These are phyloP conservation scores for Amia ocellicauda DNA, from an alignment of 2,113 vertebrate genomes.

Conservation along the genomic window DNA sequence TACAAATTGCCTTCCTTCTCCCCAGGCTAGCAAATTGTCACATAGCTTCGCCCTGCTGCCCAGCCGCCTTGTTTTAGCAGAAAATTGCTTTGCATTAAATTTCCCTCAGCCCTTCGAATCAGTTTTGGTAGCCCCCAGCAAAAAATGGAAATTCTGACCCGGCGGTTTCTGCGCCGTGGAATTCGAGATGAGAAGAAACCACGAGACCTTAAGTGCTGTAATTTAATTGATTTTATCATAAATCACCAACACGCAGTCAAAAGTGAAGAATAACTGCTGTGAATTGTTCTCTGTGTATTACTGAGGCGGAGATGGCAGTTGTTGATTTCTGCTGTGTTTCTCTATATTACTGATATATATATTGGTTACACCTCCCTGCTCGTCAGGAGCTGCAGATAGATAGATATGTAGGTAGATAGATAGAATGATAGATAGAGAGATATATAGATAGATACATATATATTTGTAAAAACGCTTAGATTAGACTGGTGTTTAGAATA, in stretches of 20 bases:
- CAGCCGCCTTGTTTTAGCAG: constrained; percentile 22
- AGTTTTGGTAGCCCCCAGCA: constrained; percentile 69
- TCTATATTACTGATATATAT: no score
- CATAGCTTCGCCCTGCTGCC: constrained; percentile 21
- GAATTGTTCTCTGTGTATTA: constrained; percentile 51
- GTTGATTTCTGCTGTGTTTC: constrained; percentile 34
- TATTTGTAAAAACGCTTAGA: no score
- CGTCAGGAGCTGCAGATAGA: neutral
- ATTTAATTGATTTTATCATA: constrained; percentile 91
- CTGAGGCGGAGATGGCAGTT: constrained; percentile 47
- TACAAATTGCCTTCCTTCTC: constrained; percentile 50
- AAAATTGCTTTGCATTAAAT: constrained; percentile 72
- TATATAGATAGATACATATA: neutral
- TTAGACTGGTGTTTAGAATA: no score
- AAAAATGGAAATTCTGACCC: constrained; percentile 63
- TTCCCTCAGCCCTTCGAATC: constrained; percentile 60
- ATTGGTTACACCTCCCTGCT: no score
- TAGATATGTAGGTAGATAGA: neutral
- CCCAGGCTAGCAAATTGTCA: constrained; percentile 47
- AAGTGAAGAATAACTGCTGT: constrained; percentile 71
- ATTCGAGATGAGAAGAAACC: constrained; percentile 72
- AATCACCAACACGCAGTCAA: constrained; percentile 78
- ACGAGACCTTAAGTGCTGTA: constrained; percentile 69
- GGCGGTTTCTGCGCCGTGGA: constrained; percentile 61
- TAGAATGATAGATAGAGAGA: neutral